phyloP scores from a whole-genome alignment of 2,888 invertebrate genomes.

The Mesoligia furuncula region DNA sequence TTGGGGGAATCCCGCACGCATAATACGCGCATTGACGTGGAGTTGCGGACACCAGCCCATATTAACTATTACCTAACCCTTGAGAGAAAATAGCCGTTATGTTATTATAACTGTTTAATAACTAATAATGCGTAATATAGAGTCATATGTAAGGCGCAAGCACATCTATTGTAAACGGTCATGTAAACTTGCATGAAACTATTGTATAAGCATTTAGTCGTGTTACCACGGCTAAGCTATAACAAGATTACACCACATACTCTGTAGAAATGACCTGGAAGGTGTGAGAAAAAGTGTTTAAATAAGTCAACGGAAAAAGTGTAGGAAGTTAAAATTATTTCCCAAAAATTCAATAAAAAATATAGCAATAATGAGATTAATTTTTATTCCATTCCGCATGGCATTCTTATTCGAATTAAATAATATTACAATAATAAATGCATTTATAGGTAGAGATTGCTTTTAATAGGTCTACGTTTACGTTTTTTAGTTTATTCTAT shows the following conservation, averaged over 20 bases:
- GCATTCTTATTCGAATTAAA: neutral
- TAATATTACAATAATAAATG: slow-evolving; percentile 14
- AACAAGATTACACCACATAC: slow-evolving; percentile 14
- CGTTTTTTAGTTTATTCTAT: neutral
- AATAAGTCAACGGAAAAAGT: slow-evolving; percentile 11
- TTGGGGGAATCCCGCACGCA: too few species aligned
- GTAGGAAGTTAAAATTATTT: neutral
- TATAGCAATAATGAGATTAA: slow-evolving; percentile 3
- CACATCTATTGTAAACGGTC: neutral
- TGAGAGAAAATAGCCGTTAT: neutral
- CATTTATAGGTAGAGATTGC: slow-evolving; percentile 19
- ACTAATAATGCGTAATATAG: neutral
- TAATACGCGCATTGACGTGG: too few species aligned
- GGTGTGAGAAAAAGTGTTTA: neutral
- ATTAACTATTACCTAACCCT: too few species aligned
- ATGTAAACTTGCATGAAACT: slow-evolving; percentile 20
- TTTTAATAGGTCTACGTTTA: neutral
- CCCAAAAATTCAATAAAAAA: neutral
- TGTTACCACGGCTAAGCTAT: slow-evolving; percentile 2
- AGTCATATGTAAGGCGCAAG: neutral
- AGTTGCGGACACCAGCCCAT: too few species aligned
- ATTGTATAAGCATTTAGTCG: neutral
- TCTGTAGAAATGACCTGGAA: neutral
- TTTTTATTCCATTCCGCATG: slow-evolving; percentile 1
- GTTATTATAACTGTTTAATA: neutral